Evolutionary conservation across 2,113 vertebrate species (phyloP).

Genomic region (Hippopotamus amphibius): DNA sequence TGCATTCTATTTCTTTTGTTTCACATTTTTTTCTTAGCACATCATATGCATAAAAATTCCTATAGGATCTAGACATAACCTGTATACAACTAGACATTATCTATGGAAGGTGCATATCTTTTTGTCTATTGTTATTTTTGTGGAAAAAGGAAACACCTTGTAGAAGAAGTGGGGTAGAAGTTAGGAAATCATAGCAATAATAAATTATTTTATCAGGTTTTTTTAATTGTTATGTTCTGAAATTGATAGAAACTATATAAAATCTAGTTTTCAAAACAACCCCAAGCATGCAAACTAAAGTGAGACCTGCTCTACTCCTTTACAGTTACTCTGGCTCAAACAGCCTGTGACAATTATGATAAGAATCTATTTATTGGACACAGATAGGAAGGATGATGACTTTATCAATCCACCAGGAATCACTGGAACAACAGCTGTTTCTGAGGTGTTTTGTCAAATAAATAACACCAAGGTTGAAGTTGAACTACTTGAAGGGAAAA

Average conservation of each 20-base stretch:
- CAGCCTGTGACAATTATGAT: neutral
- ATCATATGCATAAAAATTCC: neutral
- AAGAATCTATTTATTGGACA: constrained; percentile 24
- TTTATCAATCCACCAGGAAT: neutral
- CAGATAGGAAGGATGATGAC: rapidly evolving
- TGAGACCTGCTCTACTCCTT: neutral
- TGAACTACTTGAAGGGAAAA: neutral
- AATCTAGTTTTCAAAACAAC: neutral
- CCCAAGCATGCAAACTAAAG: neutral
- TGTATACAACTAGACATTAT: neutral
- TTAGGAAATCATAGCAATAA: neutral
- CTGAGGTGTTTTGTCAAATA: neutral
- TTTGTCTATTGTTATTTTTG: neutral
- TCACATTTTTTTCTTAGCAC: neutral
- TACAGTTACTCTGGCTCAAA: neutral
- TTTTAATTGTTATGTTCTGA: neutral
- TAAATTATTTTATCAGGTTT: neutral
- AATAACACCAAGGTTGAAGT: constrained; percentile 8
- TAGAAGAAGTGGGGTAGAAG: neutral
- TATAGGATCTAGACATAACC: neutral
- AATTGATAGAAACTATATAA: neutral
- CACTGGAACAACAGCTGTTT: neutral
- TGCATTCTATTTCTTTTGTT: neutral
- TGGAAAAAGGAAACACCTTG: neutral
- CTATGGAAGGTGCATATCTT: neutral